These are phyloP conservation scores for Lathamus discolor DNA, from an alignment of 2,113 vertebrate species.

Conservation along the genomic window DNA sequence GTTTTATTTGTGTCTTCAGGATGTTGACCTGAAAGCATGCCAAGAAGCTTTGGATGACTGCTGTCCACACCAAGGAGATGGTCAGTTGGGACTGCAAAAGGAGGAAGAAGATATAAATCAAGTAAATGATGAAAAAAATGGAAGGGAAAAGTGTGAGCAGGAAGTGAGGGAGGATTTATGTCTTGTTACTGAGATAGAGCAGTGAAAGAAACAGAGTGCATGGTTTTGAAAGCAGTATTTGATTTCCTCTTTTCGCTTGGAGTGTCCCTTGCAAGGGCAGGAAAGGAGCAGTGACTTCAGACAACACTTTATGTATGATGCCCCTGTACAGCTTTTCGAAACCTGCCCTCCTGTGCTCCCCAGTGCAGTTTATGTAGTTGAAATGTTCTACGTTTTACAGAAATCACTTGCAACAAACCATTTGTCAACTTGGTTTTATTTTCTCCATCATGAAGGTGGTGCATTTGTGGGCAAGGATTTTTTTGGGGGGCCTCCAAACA, in stretches of 20 bases:
- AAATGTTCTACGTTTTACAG: neutral
- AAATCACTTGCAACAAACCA: neutral
- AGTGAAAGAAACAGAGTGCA: neutral
- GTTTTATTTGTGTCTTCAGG: conserved; percentile 7
- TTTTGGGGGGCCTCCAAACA: neutral
- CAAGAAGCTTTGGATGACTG: neutral
- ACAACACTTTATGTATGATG: neutral
- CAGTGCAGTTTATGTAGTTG: neutral
- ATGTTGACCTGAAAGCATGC: conserved; percentile 22
- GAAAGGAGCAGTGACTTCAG: neutral
- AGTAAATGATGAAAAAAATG: neutral
- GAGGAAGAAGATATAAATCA: neutral
- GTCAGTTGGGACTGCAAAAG: neutral
- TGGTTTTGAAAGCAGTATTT: neutral
- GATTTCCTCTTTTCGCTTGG: neutral
- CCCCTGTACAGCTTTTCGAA: neutral
- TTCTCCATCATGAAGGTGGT: neutral
- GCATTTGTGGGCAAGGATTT: neutral
- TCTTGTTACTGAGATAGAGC: neutral
- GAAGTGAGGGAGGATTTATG: neutral
- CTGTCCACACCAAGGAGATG: neutral
- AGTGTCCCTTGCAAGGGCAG: neutral
- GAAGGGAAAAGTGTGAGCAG: neutral
- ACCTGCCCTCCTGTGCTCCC: neutral
- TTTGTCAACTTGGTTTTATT: neutral